Evolutionary conservation across 1,140 invertebrate genomes (phyloP), one percentile per base, ranked within the genome.

Genomic region (Galleria mellonella): DNA sequence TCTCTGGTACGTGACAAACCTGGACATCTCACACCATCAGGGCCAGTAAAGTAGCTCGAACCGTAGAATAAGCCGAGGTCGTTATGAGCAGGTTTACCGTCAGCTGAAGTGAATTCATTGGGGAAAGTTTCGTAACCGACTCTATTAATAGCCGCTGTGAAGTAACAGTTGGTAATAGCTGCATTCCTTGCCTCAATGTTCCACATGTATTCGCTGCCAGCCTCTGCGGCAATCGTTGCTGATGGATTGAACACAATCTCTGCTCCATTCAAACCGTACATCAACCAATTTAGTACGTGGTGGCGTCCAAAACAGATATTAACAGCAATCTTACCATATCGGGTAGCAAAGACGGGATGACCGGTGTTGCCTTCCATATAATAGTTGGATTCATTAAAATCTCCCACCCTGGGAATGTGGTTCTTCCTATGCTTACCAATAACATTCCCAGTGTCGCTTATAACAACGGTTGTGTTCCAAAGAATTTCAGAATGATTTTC

Each of bases 161-260:
- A 98, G 70, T 97, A 98, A 60, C 91, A 94, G 81, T 99, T 99
- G 0, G 97, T 97, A 47, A 99, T 96, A 0, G 98, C 97, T 4
- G 98, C 98, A 87, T 96, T 96, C 57, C 98, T 88, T 0, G 98
- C 98, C 87, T 99, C 98, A 47, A 99, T 94, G 9, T 93, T 89
- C 98, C 98, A 99, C 59, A 99, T 85, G 0, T 97, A 97, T 87
- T 99, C 98, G 76, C 97, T 98, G 29, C 91, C 89, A 9, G 76
- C 76, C 14, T 83, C 76, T 31, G 86, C 87, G 5, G 74, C 79
- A 50, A 97, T 93, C 2, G 98, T 99, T 5, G 98, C 98, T 4
- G 96, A 98, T 1, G 98, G 98, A 87, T 99, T 99, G 77, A 99
- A 99, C 0, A 99, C 97, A 37, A 99, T 98, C 88, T 99, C 98